Conservation (phyloP, 2,797 vertebrate genomes). For the Moxostoma hubbsi region DNA sequence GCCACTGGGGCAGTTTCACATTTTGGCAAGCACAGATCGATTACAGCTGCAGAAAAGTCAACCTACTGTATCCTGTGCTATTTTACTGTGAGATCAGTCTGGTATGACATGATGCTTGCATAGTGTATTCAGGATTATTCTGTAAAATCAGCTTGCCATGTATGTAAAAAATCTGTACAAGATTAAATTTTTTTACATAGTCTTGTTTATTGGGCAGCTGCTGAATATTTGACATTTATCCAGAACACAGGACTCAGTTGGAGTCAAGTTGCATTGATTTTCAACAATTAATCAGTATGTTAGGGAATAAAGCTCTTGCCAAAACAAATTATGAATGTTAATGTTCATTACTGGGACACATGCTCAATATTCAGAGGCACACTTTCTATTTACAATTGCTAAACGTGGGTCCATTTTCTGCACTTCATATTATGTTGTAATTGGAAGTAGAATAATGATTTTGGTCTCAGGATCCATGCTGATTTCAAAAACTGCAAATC, state of each 20-base stretch:
- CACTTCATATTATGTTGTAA: constrained; percentile 32
- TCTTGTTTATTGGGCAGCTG: constrained; percentile 36
- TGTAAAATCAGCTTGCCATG: neutral
- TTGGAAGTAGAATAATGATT: constrained; percentile 48
- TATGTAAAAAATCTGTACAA: neutral
- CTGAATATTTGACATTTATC: constrained; percentile 55
- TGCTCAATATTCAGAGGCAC: constrained; percentile 19
- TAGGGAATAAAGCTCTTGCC: constrained; percentile 31
- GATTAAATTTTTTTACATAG: constrained; percentile 21
- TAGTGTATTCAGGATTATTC: neutral
- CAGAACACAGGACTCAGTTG: constrained; percentile 44
- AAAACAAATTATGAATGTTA: constrained; percentile 49
- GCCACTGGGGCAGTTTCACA: no score
- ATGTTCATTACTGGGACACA: constrained; percentile 36
- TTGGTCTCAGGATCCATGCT: constrained; percentile 40
- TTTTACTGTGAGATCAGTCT: no score
- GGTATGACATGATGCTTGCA: neutral
- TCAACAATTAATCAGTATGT: constrained; percentile 59
- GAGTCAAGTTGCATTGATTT: constrained; percentile 45
- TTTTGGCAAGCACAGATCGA: no score
- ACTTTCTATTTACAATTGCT: constrained; percentile 54
- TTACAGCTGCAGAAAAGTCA: no score
- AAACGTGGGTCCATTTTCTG: constrained; percentile 41
- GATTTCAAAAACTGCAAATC: constrained; percentile 49
- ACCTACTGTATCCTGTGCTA: no score